Conservation (phyloP, 2,888 invertebrate species). For the Drosophila emarginata region DNA sequence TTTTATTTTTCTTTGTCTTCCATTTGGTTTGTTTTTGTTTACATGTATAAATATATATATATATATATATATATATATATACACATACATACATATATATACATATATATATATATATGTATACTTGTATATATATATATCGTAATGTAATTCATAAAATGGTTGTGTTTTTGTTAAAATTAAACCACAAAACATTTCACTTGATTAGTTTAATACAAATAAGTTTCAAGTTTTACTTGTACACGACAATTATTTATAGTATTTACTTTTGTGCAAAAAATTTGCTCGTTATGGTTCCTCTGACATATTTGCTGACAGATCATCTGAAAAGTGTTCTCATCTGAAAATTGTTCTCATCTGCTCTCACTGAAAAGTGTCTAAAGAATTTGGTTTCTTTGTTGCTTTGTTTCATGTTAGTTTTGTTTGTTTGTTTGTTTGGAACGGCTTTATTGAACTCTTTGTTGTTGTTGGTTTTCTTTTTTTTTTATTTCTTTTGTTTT, state of each 20-base stretch:
- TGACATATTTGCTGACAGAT: constrained; percentile 38
- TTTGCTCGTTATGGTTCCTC: constrained; percentile 47
- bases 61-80: constrained; percentile 18
- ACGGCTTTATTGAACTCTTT: constrained; percentile 71
- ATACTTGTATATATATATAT: constrained; percentile 36
- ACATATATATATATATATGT: neutral
- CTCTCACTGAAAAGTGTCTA: constrained; percentile 55
- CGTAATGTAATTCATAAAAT: constrained; percentile 71
- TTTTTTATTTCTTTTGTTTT: constrained; percentile 54
- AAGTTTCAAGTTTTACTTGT: constrained; percentile 31
- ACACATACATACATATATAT: neutral
- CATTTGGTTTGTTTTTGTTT: constrained; percentile 1
- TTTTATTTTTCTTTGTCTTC: neutral
- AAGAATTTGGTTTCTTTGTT: constrained; percentile 67
- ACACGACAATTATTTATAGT: constrained; percentile 65
- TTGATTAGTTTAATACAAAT: constrained; percentile 64
- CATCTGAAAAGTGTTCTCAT: constrained; percentile 28
- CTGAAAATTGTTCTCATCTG: constrained; percentile 4
- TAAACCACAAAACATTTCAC: constrained; percentile 71
- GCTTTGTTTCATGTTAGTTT: constrained; percentile 39
- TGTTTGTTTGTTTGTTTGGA: constrained; percentile 61
- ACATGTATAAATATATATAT: constrained; percentile 17
- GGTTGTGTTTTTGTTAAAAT: constrained; percentile 59
- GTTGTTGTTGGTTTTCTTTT: constrained; percentile 62
- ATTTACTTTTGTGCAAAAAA: constrained; percentile 61